Evolutionary conservation across 2,888 invertebrate species (phyloP).

Genomic region (Toxonevra muliebris): DNA sequence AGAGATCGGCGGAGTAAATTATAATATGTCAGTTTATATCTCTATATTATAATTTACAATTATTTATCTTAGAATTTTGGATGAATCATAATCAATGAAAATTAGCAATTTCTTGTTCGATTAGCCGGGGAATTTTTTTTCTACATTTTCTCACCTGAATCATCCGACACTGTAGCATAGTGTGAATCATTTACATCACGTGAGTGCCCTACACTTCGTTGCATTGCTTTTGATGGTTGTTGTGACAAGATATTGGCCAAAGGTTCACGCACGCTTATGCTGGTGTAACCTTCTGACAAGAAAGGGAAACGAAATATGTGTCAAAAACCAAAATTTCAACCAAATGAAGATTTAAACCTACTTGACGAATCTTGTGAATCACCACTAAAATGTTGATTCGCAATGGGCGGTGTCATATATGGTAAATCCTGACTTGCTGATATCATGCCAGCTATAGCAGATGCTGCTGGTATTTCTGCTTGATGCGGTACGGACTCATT

Average conservation of each 20-base stretch:
- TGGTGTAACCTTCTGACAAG: constrained; percentile 84
- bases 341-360: constrained; percentile 59
- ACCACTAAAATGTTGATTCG: constrained; percentile 81
- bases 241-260: constrained; percentile 80
- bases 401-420: constrained; percentile 85
- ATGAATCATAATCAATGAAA: neutral
- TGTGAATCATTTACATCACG: constrained; percentile 71
- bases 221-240: constrained; percentile 67
- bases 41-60: too few species aligned
- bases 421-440: constrained; percentile 89
- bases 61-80: neutral
- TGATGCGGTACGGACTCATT: constrained; percentile 49
- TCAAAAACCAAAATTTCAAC: neutral
- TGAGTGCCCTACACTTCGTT: constrained; percentile 61
- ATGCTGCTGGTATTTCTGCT: constrained; percentile 83
- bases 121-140: constrained; percentile 8
- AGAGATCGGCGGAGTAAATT: too few species aligned
- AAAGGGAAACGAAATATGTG: constrained; percentile 15
- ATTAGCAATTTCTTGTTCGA: neutral
- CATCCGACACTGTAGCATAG: constrained; percentile 91
- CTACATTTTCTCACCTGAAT: constrained; percentile 73
- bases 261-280: constrained; percentile 90
- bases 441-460: constrained; percentile 84
- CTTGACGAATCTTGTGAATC: constrained; percentile 90
- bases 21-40: too few species aligned